Evolutionary conservation across 2,113 vertebrate genomes (phyloP).

Genomic region (Paralichthys olivaceus): DNA sequence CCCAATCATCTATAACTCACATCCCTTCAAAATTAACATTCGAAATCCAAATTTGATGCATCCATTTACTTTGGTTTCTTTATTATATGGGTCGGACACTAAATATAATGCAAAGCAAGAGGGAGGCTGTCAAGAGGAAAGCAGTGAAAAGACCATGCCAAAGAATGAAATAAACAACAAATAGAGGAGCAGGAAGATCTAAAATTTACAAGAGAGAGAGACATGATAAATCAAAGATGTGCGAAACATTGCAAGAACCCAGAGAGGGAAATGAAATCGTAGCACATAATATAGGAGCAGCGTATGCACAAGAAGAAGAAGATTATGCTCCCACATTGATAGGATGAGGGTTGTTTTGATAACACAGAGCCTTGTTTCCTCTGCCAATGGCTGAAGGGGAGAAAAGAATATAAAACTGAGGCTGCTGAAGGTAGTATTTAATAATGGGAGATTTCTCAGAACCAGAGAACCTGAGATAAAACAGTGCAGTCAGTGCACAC

Average conservation of each 20-base stretch:
- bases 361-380: slow-evolving; percentile 39
- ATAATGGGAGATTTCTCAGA: slow-evolving; percentile 21
- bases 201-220: slow-evolving; percentile 6
- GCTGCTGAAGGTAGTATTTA: slow-evolving; percentile 17
- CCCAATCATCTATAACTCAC: background rate
- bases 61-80: background rate
- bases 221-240: slow-evolving; percentile 18
- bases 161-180: slow-evolving; percentile 6
- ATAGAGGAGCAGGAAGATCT: slow-evolving; percentile 1
- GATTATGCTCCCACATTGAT: slow-evolving; percentile 40
- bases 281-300: slow-evolving; percentile 14
- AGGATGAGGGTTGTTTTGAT: slow-evolving; percentile 47
- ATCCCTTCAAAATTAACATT: background rate
- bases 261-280: slow-evolving; percentile 32
- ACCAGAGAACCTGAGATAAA: slow-evolving; percentile 5
- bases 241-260: slow-evolving; percentile 11
- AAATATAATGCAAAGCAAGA: no score
- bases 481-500: background rate
- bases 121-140: background rate
- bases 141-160: background rate
- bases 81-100: background rate
- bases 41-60: background rate
- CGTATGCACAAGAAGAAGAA: slow-evolving; percentile 40
- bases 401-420: slow-evolving; percentile 19
- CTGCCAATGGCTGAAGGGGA: background rate